Conservation (phyloP, 2,797 vertebrate genomes). For the Anabas testudineus region DNA sequence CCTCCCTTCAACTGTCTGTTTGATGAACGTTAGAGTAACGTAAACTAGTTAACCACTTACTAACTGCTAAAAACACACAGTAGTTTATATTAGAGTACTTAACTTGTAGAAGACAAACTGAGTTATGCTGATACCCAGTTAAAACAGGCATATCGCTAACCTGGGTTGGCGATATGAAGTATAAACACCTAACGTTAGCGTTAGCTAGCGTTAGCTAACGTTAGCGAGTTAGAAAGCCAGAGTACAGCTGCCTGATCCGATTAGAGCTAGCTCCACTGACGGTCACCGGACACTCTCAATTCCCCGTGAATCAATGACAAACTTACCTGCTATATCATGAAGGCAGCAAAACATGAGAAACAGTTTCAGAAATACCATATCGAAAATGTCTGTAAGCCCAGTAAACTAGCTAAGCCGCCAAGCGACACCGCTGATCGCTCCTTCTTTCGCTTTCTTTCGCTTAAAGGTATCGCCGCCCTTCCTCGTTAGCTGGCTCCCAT, state of each 20-base stretch:
- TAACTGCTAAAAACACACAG: conserved; percentile 5
- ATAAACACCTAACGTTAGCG: not conserved
- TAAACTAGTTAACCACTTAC: not conserved
- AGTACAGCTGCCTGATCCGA: conserved; percentile 63
- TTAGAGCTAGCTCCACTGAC: conserved; percentile 53
- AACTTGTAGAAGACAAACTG: not conserved
- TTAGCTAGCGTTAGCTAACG: conserved; percentile 20
- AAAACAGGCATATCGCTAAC: not conserved
- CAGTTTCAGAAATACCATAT: conserved; percentile 76
- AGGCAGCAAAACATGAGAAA: conserved; percentile 74
- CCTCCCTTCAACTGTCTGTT: not conserved
- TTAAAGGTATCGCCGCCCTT: conserved; percentile 75
- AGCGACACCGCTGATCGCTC: conserved; percentile 37
- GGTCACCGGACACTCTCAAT: conserved; percentile 55
- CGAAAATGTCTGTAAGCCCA: conserved; percentile 60
- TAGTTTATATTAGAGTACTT: not conserved
- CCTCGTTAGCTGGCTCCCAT: conserved; percentile 58
- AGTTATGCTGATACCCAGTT: not conserved
- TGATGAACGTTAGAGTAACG: not conserved
- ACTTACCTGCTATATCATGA: conserved; percentile 77
- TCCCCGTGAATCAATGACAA: conserved; percentile 13
- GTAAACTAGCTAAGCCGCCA: conserved; percentile 21
- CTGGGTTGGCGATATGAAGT: not conserved
- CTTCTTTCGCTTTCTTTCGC: conserved; percentile 66
- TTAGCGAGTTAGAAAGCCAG: conserved; percentile 43